Conservation (phyloP, 2,888 invertebrate species). For the Hydriomena furcata region DNA sequence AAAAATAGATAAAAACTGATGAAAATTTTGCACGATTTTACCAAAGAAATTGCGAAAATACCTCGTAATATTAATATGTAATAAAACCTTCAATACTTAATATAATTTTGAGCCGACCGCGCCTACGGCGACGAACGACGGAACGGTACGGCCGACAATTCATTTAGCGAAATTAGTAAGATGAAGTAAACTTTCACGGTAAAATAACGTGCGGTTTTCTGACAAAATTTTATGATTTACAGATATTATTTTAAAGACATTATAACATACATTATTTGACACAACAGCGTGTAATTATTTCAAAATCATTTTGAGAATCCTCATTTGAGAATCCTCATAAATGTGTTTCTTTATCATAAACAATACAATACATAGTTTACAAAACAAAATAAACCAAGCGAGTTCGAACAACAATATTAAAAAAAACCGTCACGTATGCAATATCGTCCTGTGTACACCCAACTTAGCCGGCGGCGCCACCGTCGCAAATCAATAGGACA, state of each 20-base stretch:
- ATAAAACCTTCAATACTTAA: slow-evolving; percentile 65
- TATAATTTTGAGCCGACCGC: slow-evolving; percentile 57
- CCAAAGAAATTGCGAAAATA: slow-evolving; percentile 61
- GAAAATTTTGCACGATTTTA: slow-evolving; percentile 57
- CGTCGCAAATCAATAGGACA: slow-evolving; percentile 73
- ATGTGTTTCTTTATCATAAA: background rate
- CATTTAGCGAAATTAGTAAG: slow-evolving; percentile 17
- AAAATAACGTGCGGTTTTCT: background rate
- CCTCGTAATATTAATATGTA: slow-evolving; percentile 71
- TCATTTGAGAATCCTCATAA: too few species aligned
- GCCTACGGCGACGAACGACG: slow-evolving; percentile 44
- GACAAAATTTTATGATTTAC: too few species aligned
- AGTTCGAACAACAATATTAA: slow-evolving; percentile 27
- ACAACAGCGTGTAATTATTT: too few species aligned
- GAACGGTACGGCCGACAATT: slow-evolving; percentile 45
- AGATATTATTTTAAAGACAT: too few species aligned
- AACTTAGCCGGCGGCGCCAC: slow-evolving; percentile 60
- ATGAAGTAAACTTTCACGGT: background rate
- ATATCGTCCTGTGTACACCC: slow-evolving; percentile 43
- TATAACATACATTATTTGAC: too few species aligned
- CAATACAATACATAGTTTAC: background rate
- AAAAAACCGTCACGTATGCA: slow-evolving; percentile 44
- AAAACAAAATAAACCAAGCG: slow-evolving; percentile 14
- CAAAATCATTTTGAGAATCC: too few species aligned
- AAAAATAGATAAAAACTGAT: slow-evolving; percentile 48